Conservation (phyloP, 2,888 invertebrate species). For the Drosophila mayaguana region DNA sequence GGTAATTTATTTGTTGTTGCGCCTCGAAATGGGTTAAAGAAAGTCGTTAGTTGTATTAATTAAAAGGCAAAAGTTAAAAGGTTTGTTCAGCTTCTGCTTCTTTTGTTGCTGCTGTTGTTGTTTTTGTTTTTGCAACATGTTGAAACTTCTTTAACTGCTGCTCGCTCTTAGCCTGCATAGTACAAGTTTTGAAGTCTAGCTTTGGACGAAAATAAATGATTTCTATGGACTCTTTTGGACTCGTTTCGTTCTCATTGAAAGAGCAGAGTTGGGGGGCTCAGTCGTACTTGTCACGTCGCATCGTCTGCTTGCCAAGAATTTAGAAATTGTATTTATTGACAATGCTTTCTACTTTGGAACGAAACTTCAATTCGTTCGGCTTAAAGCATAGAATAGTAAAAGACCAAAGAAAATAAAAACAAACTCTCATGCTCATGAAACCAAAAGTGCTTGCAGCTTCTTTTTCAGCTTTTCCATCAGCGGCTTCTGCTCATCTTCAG, state of each 20-base stretch:
- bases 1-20: conserved; percentile 42
- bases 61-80: conserved; percentile 64
- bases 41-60: conserved; percentile 77
- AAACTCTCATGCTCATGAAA: conserved; percentile 60
- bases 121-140: conserved; percentile 28
- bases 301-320: conserved; percentile 66
- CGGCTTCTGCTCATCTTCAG: conserved; percentile 4
- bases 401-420: conserved; percentile 36
- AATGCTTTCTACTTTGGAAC: conserved; percentile 69
- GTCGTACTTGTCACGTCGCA: conserved; percentile 64
- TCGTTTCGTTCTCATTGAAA: conserved; percentile 21
- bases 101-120: neutral
- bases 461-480: neutral
- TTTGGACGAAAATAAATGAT: conserved; percentile 53
- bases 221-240: conserved; percentile 43
- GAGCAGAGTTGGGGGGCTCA: neutral
- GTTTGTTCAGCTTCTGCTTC: conserved; percentile 5
- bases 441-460: conserved; percentile 62
- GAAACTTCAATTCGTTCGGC: conserved; percentile 42
- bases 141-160: conserved; percentile 13
- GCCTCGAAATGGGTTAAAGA: conserved; percentile 68
- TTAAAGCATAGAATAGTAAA: conserved; percentile 19
- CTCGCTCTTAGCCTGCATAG: neutral
- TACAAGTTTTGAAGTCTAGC: conserved; percentile 40
- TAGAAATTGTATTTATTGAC: conserved; percentile 73